Percentiles rank a stretch among this genome's conserved stretches.
Evolutionary conservation across 2,113 vertebrate species (phyloP).

Genomic region (Oplegnathus fasciatus): DNA sequence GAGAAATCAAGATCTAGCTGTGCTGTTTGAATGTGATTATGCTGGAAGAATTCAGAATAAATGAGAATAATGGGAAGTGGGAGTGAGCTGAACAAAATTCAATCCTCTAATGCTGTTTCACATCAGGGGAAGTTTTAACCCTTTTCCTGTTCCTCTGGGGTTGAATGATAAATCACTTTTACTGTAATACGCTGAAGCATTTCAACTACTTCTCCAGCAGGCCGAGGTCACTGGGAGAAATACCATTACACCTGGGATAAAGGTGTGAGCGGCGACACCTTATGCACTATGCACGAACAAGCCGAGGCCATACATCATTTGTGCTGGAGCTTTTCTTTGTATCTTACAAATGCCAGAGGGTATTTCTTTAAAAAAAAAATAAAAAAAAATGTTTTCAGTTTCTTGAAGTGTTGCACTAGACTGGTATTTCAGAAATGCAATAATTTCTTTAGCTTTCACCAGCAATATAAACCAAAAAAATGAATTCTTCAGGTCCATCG

Average conservation of each 20-base stretch:
- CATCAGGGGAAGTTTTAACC: conserved; percentile 16
- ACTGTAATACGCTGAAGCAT: neutral
- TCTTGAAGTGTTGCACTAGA: neutral
- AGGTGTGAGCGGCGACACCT: conserved; percentile 11
- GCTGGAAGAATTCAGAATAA: conserved; percentile 12
- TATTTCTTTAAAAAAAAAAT: neutral
- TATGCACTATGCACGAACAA: neutral
- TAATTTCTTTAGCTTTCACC: conserved; percentile 20
- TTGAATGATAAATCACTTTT: conserved; percentile 28
- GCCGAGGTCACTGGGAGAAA: conserved; percentile 13
- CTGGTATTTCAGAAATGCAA: neutral
- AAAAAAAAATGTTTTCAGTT: neutral
- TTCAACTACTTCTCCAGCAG: conserved; percentile 14
- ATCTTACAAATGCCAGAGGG: neutral
- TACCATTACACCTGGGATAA: conserved; percentile 24
- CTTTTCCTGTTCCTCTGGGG: neutral
- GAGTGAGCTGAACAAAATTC: conserved; percentile 7
- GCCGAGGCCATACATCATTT: neutral
- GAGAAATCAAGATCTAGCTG: conserved; percentile 8
- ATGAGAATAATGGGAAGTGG: conserved; percentile 33
- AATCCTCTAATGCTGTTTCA: conserved; percentile 12
- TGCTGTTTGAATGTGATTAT: conserved; percentile 30
- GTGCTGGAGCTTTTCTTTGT: neutral
- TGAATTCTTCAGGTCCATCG: neutral
- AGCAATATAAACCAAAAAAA: neutral